Conservation (phyloP, 2,113 vertebrate genomes). For the Apodemus sylvaticus region DNA sequence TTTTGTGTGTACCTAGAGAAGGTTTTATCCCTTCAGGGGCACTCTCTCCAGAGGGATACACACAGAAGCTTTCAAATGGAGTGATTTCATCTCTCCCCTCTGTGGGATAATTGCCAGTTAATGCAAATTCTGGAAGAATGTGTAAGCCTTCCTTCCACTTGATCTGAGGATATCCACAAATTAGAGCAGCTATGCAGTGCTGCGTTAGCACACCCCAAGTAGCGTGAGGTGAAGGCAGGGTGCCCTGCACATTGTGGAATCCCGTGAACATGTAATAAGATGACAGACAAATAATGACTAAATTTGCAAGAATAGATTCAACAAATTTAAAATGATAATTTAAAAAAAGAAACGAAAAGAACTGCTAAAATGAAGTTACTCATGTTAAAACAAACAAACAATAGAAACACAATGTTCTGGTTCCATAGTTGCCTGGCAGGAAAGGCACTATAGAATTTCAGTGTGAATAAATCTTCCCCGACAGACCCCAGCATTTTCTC, state of each 20-base stretch:
- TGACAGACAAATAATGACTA: background rate
- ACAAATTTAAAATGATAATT: background rate
- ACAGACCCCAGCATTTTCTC: background rate
- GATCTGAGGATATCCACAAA: background rate
- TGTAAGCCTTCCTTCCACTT: background rate
- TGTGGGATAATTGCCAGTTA: background rate
- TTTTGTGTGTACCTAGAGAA: background rate
- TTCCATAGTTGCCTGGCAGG: background rate
- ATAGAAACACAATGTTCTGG: background rate
- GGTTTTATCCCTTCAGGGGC: background rate
- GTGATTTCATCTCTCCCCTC: background rate
- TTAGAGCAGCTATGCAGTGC: background rate
- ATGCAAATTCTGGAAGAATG: constrained; percentile 21
- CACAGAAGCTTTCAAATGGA: background rate
- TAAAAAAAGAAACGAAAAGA: background rate
- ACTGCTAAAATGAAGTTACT: background rate
- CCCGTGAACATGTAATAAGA: background rate
- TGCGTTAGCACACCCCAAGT: background rate
- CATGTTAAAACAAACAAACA: background rate
- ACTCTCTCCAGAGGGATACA: background rate
- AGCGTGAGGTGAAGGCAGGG: background rate
- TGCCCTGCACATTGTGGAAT: background rate
- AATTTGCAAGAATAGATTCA: background rate
- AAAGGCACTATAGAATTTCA: constrained; percentile 8
- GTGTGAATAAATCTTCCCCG: constrained; percentile 34